Conservation (phyloP, 2,888 invertebrate genomes). For the Dicyrtoma fusca region DNA sequence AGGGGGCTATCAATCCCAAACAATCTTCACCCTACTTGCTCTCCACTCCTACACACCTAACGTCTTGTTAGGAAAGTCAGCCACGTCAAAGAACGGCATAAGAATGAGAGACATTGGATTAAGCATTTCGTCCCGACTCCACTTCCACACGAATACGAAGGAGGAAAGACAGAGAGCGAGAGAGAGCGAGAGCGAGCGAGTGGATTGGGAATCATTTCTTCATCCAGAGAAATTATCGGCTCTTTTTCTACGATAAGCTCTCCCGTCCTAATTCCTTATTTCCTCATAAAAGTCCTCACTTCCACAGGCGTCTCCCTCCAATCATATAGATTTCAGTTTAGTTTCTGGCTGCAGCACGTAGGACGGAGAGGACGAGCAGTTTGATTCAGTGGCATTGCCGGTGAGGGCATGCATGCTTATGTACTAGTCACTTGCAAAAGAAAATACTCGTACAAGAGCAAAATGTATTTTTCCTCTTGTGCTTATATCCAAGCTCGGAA, state of each 20-base stretch:
- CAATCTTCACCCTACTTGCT: constrained; percentile 2
- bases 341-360: too few species aligned
- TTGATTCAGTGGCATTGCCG: too few species aligned
- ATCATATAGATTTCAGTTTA: too few species aligned
- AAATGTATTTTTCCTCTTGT: neutral
- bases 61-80: constrained; percentile 15
- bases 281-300: too few species aligned
- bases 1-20: constrained; percentile 2
- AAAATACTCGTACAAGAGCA: neutral
- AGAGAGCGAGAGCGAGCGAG: neutral
- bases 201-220: neutral
- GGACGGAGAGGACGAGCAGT: too few species aligned
- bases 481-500: neutral
- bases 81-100: neutral
- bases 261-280: too few species aligned
- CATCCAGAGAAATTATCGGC: too few species aligned
- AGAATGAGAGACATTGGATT: neutral
- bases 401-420: too few species aligned
- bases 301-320: too few species aligned
- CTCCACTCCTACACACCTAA: too few species aligned
- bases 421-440: too few species aligned
- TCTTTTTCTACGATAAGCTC: too few species aligned
- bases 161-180: neutral
- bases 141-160: neutral
- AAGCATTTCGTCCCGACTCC: constrained; percentile 24